Conservation (phyloP, 64 coral and sea anemone genomes). For the Actinia tenebrosa region DNA sequence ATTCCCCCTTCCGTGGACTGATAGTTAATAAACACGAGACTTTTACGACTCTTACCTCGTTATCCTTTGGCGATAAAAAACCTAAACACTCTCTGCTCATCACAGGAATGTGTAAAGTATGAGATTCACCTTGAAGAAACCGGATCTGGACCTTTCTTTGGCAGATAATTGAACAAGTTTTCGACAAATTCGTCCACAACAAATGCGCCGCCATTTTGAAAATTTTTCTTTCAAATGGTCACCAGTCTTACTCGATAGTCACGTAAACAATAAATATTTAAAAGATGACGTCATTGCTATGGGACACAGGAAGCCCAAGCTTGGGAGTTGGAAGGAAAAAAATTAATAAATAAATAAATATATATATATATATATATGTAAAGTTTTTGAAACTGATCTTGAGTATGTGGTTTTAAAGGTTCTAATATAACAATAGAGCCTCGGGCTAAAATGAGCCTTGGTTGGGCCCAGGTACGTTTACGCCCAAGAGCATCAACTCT, state of each 20-base stretch:
- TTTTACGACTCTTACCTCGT: conserved; percentile 35
- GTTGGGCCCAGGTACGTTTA: too few relatives aligned
- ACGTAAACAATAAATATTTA: conserved; percentile 29
- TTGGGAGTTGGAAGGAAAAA: not conserved
- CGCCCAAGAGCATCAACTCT: too few relatives aligned
- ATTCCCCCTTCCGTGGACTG: not conserved
- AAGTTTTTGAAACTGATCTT: too few relatives aligned
- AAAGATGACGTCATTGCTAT: conserved; percentile 18
- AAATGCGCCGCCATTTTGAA: conserved; percentile 58
- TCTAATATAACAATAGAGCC: too few relatives aligned
- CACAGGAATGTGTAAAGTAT: conserved; percentile 76
- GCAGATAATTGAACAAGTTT: conserved; percentile 58
- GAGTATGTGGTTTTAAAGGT: too few relatives aligned
- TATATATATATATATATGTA: too few relatives aligned
- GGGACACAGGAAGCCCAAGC: not conserved
- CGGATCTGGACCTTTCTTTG: conserved; percentile 41
- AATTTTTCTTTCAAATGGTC: not conserved
- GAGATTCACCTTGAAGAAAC: conserved; percentile 63
- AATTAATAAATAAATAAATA: not conserved
- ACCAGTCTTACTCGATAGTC: not conserved
- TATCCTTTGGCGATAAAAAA: conserved; percentile 71
- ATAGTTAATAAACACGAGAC: not conserved
- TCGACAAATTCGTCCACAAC: conserved; percentile 28
- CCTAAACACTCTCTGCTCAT: conserved; percentile 82
- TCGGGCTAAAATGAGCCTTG: too few relatives aligned